Conservation (phyloP, 2,888 invertebrate species). For the Galerucella calmariensis region DNA sequence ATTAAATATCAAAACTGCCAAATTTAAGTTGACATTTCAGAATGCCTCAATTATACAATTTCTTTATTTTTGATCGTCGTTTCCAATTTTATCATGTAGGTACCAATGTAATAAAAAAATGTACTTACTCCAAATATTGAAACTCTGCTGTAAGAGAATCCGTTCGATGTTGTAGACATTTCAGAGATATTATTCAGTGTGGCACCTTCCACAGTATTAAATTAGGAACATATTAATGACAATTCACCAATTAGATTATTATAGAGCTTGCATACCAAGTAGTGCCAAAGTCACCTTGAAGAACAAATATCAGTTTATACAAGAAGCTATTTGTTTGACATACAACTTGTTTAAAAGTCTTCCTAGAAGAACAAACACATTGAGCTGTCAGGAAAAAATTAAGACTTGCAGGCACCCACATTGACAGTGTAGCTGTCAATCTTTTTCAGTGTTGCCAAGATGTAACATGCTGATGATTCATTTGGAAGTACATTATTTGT, state of each 20-base stretch:
- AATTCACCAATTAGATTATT: background rate
- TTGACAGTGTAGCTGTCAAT: slow-evolving; percentile 4
- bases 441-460: slow-evolving; percentile 18
- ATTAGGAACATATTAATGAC: background rate
- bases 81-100: background rate
- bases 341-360: background rate
- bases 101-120: background rate
- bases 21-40: background rate
- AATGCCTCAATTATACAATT: background rate
- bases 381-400: slow-evolving; percentile 2
- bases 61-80: background rate
- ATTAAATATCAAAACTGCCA: background rate
- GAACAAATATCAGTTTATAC: background rate
- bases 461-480: background rate
- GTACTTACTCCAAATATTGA: slow-evolving; percentile 16
- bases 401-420: slow-evolving; percentile 9
- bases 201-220: background rate
- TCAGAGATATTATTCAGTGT: background rate
- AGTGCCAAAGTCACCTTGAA: background rate
- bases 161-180: background rate
- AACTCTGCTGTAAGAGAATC: background rate
- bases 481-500: background rate
- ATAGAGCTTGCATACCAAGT: background rate
- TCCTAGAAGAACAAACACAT: background rate
- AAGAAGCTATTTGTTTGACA: background rate